phyloP scores from a whole-genome alignment of 2,113 vertebrate species.

The Tamias sibiricus region DNA sequence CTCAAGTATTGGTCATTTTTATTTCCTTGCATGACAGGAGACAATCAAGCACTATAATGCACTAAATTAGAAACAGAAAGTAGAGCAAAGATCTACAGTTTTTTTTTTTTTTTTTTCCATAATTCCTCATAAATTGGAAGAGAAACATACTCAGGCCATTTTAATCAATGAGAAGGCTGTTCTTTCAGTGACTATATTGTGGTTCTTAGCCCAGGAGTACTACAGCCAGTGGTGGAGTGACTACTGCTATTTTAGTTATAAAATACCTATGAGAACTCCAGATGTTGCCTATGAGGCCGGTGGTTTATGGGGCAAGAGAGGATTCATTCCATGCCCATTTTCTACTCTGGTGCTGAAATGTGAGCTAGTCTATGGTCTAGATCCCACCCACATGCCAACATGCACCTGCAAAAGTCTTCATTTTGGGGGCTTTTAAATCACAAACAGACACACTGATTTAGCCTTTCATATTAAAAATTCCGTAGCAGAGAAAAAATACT shows the following conservation, averaged over 20 bases:
- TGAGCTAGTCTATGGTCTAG: constrained; percentile 46
- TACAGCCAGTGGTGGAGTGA: constrained; percentile 24
- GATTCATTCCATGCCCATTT: constrained; percentile 73
- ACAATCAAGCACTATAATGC: background rate
- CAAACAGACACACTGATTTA: constrained; percentile 70
- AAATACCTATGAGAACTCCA: constrained; percentile 78
- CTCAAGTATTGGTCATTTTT: background rate
- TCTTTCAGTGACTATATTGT: constrained; percentile 63
- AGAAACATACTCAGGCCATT: constrained; percentile 19
- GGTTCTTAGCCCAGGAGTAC: constrained; percentile 38
- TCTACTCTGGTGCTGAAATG: constrained; percentile 73
- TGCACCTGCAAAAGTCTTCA: constrained; percentile 82
- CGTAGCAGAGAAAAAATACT: constrained; percentile 43
- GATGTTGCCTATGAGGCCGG: constrained; percentile 65
- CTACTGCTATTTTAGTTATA: constrained; percentile 73
- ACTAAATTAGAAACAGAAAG: constrained; percentile 60
- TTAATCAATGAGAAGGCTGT: constrained; percentile 67
- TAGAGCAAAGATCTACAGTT: background rate
- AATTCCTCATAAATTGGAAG: constrained; percentile 54
- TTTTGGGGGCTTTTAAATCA: constrained; percentile 75
- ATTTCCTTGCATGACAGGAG: background rate
- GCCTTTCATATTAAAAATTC: constrained; percentile 82
- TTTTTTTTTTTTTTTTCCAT: too few species aligned
- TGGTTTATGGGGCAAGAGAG: constrained; percentile 76
- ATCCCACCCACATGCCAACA: constrained; percentile 79